Evolutionary conservation across 2,797 vertebrate genomes (phyloP), one percentile per base, ranked within the genome.

Genomic region (Prunella strophiata): DNA sequence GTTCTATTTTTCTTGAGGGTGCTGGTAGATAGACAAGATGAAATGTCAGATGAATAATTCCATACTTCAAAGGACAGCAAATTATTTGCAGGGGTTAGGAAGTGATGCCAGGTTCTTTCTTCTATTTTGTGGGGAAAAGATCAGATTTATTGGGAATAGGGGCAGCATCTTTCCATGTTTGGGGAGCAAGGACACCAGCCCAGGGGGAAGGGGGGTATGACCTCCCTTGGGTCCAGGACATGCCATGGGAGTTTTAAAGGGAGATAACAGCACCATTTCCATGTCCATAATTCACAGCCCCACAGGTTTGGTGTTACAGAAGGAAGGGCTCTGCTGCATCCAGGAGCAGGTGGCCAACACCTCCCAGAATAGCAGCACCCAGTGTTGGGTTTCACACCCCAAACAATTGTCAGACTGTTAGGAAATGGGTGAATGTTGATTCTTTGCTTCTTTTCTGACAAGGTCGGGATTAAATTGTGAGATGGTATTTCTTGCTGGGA

Each of bases 301-400:
- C 61, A 13, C 0, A 0, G 2, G 1, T 27, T 2, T 14, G 32
- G 18, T 7, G 57, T 9, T 26, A 16, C 0, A 0, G 30, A 80
- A 73, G 10, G 9, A 91, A 74, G 3, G 43, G n/a, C 42, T 67
- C 25, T 3, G 30, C 0, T 42, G 11, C 42, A 45, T 13, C 54
- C 50, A 68, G 43, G 38, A 88, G 42, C 50, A 57, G 79, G 65
- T 25, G 80, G 34, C 15, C 10, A 19, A 6, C 51, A 45, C 32
- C 13, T 87, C 89, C 59, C 52, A 57, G 45, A 92, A 82, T 3
- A 82, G 38, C 58, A 52, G 21, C 27, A 5, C n/a, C 47, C 38
- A 13, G 45, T 2, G 63, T 3, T 34, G 85, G 34, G 23, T 89
- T 88, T 83, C 72, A 57, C 10, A 1, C 15, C 48, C 10, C 7